Conservation (phyloP, 1,140 invertebrate genomes). For the Drosophila sp. region DNA sequence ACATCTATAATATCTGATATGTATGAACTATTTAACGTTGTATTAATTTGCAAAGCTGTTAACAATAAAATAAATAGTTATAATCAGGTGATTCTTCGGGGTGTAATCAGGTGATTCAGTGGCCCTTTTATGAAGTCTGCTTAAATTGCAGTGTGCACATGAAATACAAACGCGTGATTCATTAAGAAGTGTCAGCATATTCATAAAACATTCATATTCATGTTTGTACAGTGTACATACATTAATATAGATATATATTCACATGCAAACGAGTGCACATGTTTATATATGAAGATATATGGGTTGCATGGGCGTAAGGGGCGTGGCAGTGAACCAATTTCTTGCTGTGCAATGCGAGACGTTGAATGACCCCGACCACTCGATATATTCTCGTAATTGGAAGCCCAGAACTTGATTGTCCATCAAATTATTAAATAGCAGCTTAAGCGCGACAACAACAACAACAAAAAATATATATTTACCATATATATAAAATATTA, state of each 20-base stretch:
- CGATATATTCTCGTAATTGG: constrained; percentile 53
- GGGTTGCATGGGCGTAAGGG: not conserved
- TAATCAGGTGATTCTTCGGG: too few relatives aligned
- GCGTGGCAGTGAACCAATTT: constrained; percentile 23
- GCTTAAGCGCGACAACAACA: not conserved
- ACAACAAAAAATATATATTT: too few relatives aligned
- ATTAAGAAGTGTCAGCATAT: constrained; percentile 41
- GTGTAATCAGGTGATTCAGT: constrained; percentile 46
- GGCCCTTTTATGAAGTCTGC: not conserved
- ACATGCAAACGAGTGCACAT: not conserved
- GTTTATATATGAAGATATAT: too few relatives aligned
- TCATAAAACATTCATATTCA: not conserved
- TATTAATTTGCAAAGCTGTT: too few relatives aligned
- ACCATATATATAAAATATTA: too few relatives aligned
- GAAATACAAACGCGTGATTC: constrained; percentile 60
- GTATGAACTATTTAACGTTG: too few relatives aligned
- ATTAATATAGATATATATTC: too few relatives aligned
- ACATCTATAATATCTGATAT: too few relatives aligned
- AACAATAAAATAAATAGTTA: too few relatives aligned
- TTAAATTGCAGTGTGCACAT: constrained; percentile 49
- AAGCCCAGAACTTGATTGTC: constrained; percentile 5
- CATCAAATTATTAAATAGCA: not conserved
- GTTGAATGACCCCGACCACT: constrained; percentile 66
- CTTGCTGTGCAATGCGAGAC: constrained; percentile 28
- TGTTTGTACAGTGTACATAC: not conserved